Percentiles rank a stretch among this genome's conserved stretches.
Evolutionary conservation across 64 coral and sea anemone species (phyloP).

Genomic region (Actinia equina): DNA sequence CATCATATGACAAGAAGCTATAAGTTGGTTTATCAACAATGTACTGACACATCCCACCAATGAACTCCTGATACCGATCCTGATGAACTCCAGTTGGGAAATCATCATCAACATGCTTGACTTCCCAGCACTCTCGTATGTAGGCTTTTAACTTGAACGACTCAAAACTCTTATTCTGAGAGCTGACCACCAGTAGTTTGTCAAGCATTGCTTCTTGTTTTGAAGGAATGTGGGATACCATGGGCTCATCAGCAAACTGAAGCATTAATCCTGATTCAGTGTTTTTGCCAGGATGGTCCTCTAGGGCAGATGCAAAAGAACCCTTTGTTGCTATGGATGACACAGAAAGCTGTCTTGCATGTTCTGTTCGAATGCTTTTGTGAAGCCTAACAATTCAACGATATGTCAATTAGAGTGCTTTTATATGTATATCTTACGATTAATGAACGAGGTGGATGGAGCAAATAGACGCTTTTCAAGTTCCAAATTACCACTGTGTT

Average conservation of each 20-base stretch:
- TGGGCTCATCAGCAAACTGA: slow-evolving; percentile 47
- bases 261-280: slow-evolving; percentile 60
- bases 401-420: neutral
- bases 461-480: no score
- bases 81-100: slow-evolving; percentile 82
- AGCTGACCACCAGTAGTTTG: slow-evolving; percentile 46
- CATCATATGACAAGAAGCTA: slow-evolving; percentile 59
- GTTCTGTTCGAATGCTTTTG: slow-evolving; percentile 57
- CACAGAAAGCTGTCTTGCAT: slow-evolving; percentile 34
- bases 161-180: slow-evolving; percentile 68
- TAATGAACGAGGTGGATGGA: no score
- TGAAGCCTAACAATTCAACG: slow-evolving; percentile 43
- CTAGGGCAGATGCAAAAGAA: slow-evolving; percentile 69
- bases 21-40: slow-evolving; percentile 75
- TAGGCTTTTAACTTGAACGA: slow-evolving; percentile 76
- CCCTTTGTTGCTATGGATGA: slow-evolving; percentile 75
- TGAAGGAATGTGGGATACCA: slow-evolving; percentile 35
- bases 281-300: slow-evolving; percentile 65
- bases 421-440: no score
- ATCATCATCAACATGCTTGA: slow-evolving; percentile 61
- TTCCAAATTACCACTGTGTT: no score
- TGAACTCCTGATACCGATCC: slow-evolving; percentile 82
- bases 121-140: slow-evolving; percentile 89
- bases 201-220: slow-evolving; percentile 55
- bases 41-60: slow-evolving; percentile 81